These are phyloP conservation scores for Trichomycterus rosablanca DNA, from an alignment of 2,113 vertebrate genomes.

Conservation along the genomic window DNA sequence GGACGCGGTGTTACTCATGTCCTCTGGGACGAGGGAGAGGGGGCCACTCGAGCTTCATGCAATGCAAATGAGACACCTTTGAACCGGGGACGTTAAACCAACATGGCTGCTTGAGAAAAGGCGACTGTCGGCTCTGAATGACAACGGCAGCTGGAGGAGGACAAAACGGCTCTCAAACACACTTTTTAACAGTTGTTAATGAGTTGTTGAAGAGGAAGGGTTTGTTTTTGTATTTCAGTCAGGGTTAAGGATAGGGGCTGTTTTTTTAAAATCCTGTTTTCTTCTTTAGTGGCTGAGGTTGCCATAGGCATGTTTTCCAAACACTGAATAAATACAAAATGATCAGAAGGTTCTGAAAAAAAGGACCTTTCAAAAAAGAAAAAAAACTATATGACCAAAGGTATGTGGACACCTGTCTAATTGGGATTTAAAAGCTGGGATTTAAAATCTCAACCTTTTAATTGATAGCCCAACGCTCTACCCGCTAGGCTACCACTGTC, in stretches of 20 bases:
- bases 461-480: too few relatives aligned
- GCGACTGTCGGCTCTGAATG: constrained; percentile 20
- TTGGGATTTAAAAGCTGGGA: too few relatives aligned
- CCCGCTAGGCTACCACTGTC: too few relatives aligned
- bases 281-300: neutral
- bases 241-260: too few relatives aligned
- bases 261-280: neutral
- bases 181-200: constrained; percentile 4
- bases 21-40: constrained; percentile 28
- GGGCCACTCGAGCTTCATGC: constrained; percentile 39
- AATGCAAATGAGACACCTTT: constrained; percentile 48
- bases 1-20: constrained; percentile 38
- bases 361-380: too few relatives aligned
- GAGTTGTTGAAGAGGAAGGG: neutral
- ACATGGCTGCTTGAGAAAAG: constrained; percentile 17
- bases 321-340: neutral
- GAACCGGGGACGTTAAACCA: constrained; percentile 27
- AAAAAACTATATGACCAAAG: too few relatives aligned
- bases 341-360: neutral
- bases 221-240: neutral
- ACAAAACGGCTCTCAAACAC: constrained; percentile 8
- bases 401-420: too few relatives aligned
- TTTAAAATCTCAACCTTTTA: too few relatives aligned
- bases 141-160: constrained; percentile 26
- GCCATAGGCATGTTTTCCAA: constrained; percentile 12